Evolutionary conservation across 2,797 vertebrate species (phyloP), one percentile per base, ranked within the genome.

Genomic region (Alcedo atthis): DNA sequence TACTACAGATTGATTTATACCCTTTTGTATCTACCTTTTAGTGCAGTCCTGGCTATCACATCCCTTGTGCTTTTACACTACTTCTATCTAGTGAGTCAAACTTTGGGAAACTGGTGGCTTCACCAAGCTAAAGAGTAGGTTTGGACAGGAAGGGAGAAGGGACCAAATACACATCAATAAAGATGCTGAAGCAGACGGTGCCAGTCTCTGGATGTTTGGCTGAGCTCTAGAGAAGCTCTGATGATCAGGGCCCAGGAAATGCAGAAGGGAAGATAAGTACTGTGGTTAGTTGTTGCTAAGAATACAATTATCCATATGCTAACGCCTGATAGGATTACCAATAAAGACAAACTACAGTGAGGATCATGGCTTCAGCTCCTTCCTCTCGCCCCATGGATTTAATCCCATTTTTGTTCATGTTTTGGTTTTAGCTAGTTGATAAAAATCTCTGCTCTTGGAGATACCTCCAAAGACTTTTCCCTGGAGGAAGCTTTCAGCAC

Each of bases 321-420:
- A 89, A 77, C 4, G 81, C 85, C 92, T 96, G 95, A 96, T 93
- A 91, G 93, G 96, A 97, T 97, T 97, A 96, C 53, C 61, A 26
- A 48, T 67, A 84, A 86, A 85, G 94, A 92, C 70, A 87, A 94
- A 87, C 26, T 3, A 2, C 75, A 12, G 69, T 5, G 81, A 81
- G 77, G 93, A 93, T 93, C 86, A 32, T 12, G 78, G 92, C 92
- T 87, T 79, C 64, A 15, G 74, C 90, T 93, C 91, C 89, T 96
- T 79, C 92, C 91, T 79, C 75, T 62, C n/a, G 10, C 61, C 68
- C 69, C 4, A 1, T 46, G 67, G 42, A 43, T 81, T 90, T 91
- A 76, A 94, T 94, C 84, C 76, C 3, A 0, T 35, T 83, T 95
- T 93, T 85, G 25, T 93, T 74, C 7, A 0, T 35, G 54, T 37